These are phyloP conservation scores for Tetranychus truncatus DNA, from an alignment of 2,888 invertebrate genomes.

Conservation along the genomic window DNA sequence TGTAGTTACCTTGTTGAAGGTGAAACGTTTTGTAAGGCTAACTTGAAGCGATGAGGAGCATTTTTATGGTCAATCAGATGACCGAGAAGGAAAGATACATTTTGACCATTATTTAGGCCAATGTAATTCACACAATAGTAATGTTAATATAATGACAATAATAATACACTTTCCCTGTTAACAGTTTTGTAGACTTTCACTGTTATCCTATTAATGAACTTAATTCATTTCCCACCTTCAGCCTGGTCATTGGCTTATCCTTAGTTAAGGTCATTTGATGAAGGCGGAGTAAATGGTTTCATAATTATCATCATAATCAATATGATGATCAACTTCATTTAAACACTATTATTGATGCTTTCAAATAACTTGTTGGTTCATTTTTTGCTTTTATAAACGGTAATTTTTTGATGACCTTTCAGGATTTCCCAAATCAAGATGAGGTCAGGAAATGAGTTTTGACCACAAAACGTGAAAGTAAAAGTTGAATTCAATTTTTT, in stretches of 20 bases:
- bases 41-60: not conserved
- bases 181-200: not conserved
- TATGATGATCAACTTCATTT: not conserved
- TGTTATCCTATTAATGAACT: not conserved
- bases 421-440: not conserved
- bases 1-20: not conserved
- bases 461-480: not conserved
- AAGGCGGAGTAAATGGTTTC: not conserved
- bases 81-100: not conserved
- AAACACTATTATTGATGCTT: not conserved
- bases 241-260: not conserved
- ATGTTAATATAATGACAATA: not conserved
- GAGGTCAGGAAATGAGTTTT: not conserved
- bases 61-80: not conserved
- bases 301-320: not conserved
- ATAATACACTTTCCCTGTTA: not conserved
- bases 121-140: not conserved
- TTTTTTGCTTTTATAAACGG: not conserved
- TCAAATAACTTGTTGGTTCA: not conserved
- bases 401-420: not conserved
- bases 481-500: too few relatives aligned
- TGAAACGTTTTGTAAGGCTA: not conserved
- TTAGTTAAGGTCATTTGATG: not conserved
- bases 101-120: not conserved
- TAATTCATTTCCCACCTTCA: not conserved